These are phyloP conservation scores for Hypotaenidia philippensis DNA, from an alignment of 2,797 vertebrate genomes.

Conservation along the genomic window DNA sequence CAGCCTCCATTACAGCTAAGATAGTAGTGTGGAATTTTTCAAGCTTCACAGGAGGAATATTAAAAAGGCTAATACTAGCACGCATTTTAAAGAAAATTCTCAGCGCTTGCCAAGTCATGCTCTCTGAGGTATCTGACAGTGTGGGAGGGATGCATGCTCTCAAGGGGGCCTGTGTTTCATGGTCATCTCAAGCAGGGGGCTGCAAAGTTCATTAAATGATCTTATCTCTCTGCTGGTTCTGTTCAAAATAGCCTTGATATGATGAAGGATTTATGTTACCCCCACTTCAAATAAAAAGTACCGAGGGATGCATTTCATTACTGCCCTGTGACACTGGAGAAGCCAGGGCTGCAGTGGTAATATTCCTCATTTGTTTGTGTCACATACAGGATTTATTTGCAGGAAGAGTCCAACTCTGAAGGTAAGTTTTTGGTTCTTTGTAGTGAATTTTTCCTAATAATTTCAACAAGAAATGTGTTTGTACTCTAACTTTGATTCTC, in stretches of 20 bases:
- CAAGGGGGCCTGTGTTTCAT: constrained; percentile 71
- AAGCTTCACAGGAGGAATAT: constrained; percentile 63
- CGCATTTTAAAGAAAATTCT: constrained; percentile 70
- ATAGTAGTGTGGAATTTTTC: constrained; percentile 63
- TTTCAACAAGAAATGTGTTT: neutral
- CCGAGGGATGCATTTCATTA: constrained; percentile 72
- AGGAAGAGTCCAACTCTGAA: constrained; percentile 53
- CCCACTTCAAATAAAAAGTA: constrained; percentile 80
- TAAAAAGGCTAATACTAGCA: constrained; percentile 62
- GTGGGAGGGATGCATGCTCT: constrained; percentile 72
- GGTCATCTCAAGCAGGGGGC: constrained; percentile 77
- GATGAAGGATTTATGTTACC: constrained; percentile 79
- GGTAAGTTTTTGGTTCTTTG: constrained; percentile 62
- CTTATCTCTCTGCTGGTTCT: constrained; percentile 75
- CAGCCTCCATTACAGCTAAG: constrained; percentile 51
- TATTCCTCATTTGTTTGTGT: constrained; percentile 46
- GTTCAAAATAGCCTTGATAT: constrained; percentile 79
- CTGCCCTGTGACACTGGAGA: constrained; percentile 46
- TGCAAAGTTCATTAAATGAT: constrained; percentile 81
- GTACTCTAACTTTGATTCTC: constrained; percentile 7
- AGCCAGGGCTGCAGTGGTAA: constrained; percentile 27
- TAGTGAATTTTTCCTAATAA: neutral
- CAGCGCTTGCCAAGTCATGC: constrained; percentile 75
- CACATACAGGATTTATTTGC: constrained; percentile 54
- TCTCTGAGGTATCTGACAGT: constrained; percentile 74